Evolutionary conservation across 2,113 vertebrate genomes (phyloP).

Genomic region (Cyprinodon tularosa): DNA sequence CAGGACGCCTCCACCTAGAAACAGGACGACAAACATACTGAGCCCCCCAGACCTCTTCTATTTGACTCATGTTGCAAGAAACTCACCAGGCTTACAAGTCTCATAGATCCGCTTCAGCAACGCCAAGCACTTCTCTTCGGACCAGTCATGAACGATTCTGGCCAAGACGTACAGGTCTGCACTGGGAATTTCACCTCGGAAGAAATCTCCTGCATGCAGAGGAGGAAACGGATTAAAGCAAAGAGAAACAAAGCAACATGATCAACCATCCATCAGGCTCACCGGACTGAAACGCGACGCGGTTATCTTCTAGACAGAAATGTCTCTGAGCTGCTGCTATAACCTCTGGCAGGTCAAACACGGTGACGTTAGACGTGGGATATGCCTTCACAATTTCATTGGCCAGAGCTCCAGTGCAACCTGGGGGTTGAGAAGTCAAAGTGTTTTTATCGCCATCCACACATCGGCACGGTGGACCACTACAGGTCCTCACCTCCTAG

Average conservation of each 20-base stretch:
- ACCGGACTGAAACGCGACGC: slow-evolving; percentile 70
- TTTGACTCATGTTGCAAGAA: not conserved
- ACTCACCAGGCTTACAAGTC: slow-evolving; percentile 70
- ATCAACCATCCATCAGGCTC: not conserved
- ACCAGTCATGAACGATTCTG: slow-evolving; percentile 81
- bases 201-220: slow-evolving; percentile 74
- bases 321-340: slow-evolving; percentile 66
- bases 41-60: not conserved
- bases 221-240: not conserved
- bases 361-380: slow-evolving; percentile 68
- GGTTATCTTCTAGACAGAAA: slow-evolving; percentile 64
- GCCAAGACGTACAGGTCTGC: slow-evolving; percentile 79
- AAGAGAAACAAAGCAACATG: too few relatives aligned
- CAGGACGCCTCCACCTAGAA: slow-evolving; percentile 76
- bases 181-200: slow-evolving; percentile 71
- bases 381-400: slow-evolving; percentile 70
- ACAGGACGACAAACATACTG: not conserved
- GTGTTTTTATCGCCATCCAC: not conserved
- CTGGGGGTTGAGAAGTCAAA: slow-evolving; percentile 51
- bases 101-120: slow-evolving; percentile 74
- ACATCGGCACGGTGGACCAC: not conserved
- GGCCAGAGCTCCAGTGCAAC: slow-evolving; percentile 79
- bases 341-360: slow-evolving; percentile 77
- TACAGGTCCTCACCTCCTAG: slow-evolving; percentile 70
- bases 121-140: slow-evolving; percentile 71